Evolutionary conservation across 2,888 invertebrate species (phyloP), one percentile per base, ranked within the genome.

Genomic region (Itoplectis maculator): DNA sequence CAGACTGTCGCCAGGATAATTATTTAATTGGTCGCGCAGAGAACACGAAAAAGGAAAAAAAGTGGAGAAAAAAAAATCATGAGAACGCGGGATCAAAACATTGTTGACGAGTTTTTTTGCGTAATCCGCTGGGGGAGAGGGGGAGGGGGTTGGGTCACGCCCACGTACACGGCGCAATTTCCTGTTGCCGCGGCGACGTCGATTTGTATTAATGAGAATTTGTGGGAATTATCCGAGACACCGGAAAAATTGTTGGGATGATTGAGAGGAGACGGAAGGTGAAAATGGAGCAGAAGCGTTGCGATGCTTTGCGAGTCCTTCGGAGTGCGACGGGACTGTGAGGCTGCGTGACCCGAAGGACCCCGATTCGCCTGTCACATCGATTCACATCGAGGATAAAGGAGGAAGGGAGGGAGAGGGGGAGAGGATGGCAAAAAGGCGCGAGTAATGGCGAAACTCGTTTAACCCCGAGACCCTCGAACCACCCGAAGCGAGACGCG

Each of bases 301-400:
- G n/a, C n/a, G n/a, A n/a, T n/a, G n/a, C n/a, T n/a, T n/a, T n/a
- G n/a, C n/a, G 15, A 70, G 20, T 56, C 13, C 29, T 56, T 65
- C 42, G 51, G 51, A 42, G 65, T n/a, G 9, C 20, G 54, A 54
- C 11, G 23, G 45, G 45, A 45, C 45, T 51, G 65, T n/a, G 9
- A 20, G 54, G 23, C 11, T 11, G 20, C 20, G 18, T 65, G 75
- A 56, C 40, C 75, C 56, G 56, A 0, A 84, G 82, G 83, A 79
- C 78, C 78, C 77, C 84, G 84, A 87, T 87, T 87, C 84, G 80
- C 79, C 83, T 84, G 86, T 86, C 87, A 83, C 86, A 87, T 88
- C 85, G 86, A 86, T 87, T 86, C 87, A 86, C 85, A 87, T 88
- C 84, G 85, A 42, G 73, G 35, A 74, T 69, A 61, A 59, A 29